Base-by-base conservation (phyloP, 1,140 invertebrate genomes). In the Drosophila parabipectinata region DNA sequence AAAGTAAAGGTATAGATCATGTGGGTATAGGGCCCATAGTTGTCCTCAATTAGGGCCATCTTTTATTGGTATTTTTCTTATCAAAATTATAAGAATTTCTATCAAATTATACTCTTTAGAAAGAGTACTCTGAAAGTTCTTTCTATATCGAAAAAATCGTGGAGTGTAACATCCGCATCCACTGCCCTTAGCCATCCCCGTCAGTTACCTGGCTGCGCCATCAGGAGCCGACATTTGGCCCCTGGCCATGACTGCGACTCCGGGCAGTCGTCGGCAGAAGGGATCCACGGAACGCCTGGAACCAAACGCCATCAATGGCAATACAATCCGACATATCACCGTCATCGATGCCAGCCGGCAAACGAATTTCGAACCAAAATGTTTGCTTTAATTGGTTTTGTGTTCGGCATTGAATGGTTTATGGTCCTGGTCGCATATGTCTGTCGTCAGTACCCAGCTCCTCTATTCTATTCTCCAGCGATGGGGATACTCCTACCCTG, bases 381-480 rank as follows among this genome's bases (percentile, higher is more conserved):
- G 84, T 88, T 88, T 89, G 83, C 61, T 83, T 89, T 88, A 89
- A 88, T 88, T 88, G 83, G 79, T 88, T 89, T 89, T 79, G 76
- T 78, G 68, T 67, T 83, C 66, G 52, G 60, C 72, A 77, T 77
- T 87, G 79, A 87, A 87, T 88, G 82, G 59, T 77, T 87, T 76
- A 57, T 57, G 34, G 12, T 37, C 12, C 34, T 54, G 63, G 60
- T 48, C 56, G 39, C 60, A 48, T 67, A 52, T 77, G 58, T 61
- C 73, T 61, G 28, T 44, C 56, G 39, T 24, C 52, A 47, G 14
- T 41, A 2, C 6, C 3, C 12, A 52, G 58, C 74, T 41, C 72
- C 73, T 41, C 72, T 63, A 45, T 54, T 59, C 54, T 68, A 30
- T 51, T 57, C 41, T 34, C 14, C 61, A 67, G 51, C 50, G 47